Evolutionary conservation across 2,888 invertebrate species (phyloP), one percentile per base, ranked within the genome.

Genomic region (Paralinhomoeus sp.): DNA sequence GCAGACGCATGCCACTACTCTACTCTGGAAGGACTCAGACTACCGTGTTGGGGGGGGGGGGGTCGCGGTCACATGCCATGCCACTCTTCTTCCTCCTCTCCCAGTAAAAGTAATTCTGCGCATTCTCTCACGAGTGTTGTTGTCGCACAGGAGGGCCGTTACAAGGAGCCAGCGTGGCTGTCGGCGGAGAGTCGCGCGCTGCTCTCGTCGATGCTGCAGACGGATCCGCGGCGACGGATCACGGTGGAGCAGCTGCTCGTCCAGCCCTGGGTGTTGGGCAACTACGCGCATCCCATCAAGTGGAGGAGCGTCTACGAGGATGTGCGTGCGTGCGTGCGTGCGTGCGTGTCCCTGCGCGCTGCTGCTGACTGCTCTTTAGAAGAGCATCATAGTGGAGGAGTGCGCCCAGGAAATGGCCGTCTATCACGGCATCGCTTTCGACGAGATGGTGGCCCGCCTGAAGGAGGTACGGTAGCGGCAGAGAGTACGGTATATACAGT

Each of bases 81-180:
- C n/a, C n/a, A n/a, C n/a, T n/a, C n/a, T n/a, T n/a, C n/a, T n/a
- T n/a, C n/a, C n/a, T n/a, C n/a, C n/a, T n/a, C n/a, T n/a, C n/a
- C n/a, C n/a, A n/a, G n/a, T n/a, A n/a, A n/a, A n/a, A n/a, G n/a
- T n/a, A n/a, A n/a, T n/a, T n/a, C n/a, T n/a, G n/a, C n/a, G n/a
- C n/a, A n/a, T n/a, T n/a, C n/a, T n/a, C n/a, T n/a, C n/a, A n/a
- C n/a, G n/a, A n/a, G n/a, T n/a, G n/a, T n/a, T n/a, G n/a, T n/a
- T n/a, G n/a, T n/a, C n/a, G n/a, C n/a, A n/a, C 47, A 57, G 56
- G 34, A 41, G 17, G 80, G 80, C 2, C 71, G 70, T 53, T 80
- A 78, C 62, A 71, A 72, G 31, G 73, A 76, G 54, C 79, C 80
- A 0, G 58, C 66, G 15, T 78, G 74, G 71, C 65, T 80, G 51